Percentiles rank a stretch among this genome's conserved stretches.
These are phyloP conservation scores for Calameuta pallipes DNA, from an alignment of 2,888 invertebrate species.

Conservation along the genomic window DNA sequence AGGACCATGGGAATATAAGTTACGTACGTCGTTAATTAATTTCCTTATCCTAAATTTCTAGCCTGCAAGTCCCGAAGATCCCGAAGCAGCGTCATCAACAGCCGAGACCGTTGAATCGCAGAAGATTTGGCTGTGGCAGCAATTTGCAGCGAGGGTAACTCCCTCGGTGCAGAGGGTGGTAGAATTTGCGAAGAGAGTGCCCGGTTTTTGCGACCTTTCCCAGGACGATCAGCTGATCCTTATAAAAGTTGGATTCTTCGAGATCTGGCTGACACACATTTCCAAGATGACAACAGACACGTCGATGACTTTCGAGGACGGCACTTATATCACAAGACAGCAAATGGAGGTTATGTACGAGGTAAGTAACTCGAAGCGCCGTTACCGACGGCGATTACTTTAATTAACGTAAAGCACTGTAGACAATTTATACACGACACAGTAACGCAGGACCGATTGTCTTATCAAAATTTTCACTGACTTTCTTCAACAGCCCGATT, in stretches of 20 bases:
- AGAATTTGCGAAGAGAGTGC: conserved; percentile 95
- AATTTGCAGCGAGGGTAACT: conserved; percentile 86
- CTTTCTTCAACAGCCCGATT: conserved; percentile 75
- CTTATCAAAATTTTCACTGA: not conserved
- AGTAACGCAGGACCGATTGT: too few species aligned
- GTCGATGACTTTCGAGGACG: conserved; percentile 90
- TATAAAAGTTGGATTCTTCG: conserved; percentile 96
- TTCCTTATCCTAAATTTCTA: conserved; percentile 27
- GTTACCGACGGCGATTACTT: not conserved
- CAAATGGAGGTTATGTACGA: conserved; percentile 91
- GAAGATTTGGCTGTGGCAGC: conserved; percentile 88
- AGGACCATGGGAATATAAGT: not conserved
- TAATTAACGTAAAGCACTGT: not conserved
- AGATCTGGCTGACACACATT: conserved; percentile 92
- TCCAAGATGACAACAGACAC: conserved; percentile 82
- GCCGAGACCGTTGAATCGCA: conserved; percentile 78
- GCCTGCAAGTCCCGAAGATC: conserved; percentile 63
- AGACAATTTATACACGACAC: too few species aligned
- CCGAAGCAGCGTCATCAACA: conserved; percentile 71
- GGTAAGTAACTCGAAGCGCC: conserved; percentile 70
- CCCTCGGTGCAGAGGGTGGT: conserved; percentile 94
- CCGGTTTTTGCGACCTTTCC: conserved; percentile 88
- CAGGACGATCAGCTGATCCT: conserved; percentile 98
- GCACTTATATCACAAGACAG: conserved; percentile 82
- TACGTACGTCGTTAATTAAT: not conserved